phyloP scores from a whole-genome alignment of 2,113 vertebrate genomes.

The Rana temporaria region DNA sequence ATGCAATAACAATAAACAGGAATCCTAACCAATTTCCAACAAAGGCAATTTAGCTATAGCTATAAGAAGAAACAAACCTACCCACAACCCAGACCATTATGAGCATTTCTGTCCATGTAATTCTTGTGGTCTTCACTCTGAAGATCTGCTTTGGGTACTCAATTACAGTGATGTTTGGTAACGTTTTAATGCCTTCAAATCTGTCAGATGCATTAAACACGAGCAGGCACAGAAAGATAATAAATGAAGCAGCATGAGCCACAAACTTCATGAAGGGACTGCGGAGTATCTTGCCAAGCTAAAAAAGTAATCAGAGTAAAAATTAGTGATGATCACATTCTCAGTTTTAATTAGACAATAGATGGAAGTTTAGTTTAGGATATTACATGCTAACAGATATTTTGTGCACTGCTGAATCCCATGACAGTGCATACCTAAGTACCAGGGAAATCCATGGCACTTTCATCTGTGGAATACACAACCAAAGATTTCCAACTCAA shows the following conservation, averaged over 20 bases:
- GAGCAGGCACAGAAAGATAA: slow-evolving; percentile 88
- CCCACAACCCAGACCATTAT: slow-evolving; percentile 91
- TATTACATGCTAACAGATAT: too few species aligned
- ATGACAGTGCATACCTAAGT: too few species aligned
- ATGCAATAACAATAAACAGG: too few species aligned
- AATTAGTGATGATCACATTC: slow-evolving; percentile 1
- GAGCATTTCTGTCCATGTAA: slow-evolving; percentile 89
- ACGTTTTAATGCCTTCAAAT: slow-evolving; percentile 82
- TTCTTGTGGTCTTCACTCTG: slow-evolving; percentile 86
- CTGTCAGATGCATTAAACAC: slow-evolving; percentile 90
- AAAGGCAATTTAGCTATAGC: too few species aligned
- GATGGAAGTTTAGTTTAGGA: neutral
- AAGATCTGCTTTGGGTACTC: slow-evolving; percentile 89
- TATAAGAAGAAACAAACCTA: slow-evolving; percentile 60
- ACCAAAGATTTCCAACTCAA: too few species aligned
- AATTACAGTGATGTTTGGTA: slow-evolving; percentile 83
- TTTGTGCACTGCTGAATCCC: too few species aligned
- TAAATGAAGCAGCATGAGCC: slow-evolving; percentile 88
- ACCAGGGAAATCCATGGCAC: neutral
- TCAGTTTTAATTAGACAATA: slow-evolving; percentile 11
- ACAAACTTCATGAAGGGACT: slow-evolving; percentile 94
- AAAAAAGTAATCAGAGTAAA: slow-evolving; percentile 46
- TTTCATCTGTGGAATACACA: too few species aligned
- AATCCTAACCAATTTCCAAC: too few species aligned
- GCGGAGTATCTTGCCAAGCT: slow-evolving; percentile 85